Evolutionary conservation across 2,888 invertebrate species (phyloP).

Genomic region (Antitype chi): DNA sequence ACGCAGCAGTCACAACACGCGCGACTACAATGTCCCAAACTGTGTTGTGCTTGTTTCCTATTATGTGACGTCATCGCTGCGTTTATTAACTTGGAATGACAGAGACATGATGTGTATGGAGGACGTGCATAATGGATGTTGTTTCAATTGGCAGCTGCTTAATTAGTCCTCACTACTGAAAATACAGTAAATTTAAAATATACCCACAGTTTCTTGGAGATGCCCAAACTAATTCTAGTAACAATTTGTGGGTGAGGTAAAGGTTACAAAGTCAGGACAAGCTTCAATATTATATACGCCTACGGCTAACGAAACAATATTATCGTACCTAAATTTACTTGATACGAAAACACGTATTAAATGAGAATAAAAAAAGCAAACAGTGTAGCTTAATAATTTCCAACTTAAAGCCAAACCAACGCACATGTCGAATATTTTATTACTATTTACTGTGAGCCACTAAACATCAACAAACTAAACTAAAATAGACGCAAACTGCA

Average conservation of each 20-base stretch:
- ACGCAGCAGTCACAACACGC: constrained; percentile 28
- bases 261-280: neutral
- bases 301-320: neutral
- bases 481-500: constrained; percentile 29
- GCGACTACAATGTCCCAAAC: constrained; percentile 43
- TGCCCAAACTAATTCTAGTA: neutral
- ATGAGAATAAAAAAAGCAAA: neutral
- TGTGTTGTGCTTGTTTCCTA: constrained; percentile 34
- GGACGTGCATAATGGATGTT: constrained; percentile 18
- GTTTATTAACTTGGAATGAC: constrained; percentile 49
- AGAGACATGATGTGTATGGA: constrained; percentile 39
- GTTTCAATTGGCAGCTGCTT: constrained; percentile 18
- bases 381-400: neutral
- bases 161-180: constrained; percentile 16
- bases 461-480: constrained; percentile 35
- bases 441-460: constrained; percentile 19
- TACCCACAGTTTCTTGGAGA: neutral
- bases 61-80: constrained; percentile 35
- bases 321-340: neutral
- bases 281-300: neutral
- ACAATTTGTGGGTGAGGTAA: neutral
- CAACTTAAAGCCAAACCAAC: neutral
- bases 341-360: neutral
- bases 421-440: constrained; percentile 14
- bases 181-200: neutral